These are phyloP conservation scores for Alouatta palliata DNA, from an alignment of 2,113 vertebrate genomes.

Conservation along the genomic window DNA sequence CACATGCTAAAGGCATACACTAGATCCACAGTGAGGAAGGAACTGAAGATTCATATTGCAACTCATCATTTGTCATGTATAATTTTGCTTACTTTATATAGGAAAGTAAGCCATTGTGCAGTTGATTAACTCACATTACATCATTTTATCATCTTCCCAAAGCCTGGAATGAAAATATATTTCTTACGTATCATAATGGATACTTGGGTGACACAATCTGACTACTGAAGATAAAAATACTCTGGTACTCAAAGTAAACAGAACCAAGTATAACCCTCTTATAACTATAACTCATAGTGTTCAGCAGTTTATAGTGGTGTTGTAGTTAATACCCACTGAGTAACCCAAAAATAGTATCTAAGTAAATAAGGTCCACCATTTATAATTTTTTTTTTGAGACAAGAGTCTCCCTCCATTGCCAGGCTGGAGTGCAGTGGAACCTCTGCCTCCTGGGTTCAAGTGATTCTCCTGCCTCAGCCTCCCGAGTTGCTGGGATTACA, in stretches of 20 bases:
- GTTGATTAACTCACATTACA: background rate
- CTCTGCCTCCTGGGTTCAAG: too few species aligned
- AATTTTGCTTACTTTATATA: background rate
- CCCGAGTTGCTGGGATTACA: too few species aligned
- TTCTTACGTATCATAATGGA: background rate
- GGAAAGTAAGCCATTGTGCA: background rate
- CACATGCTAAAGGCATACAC: background rate
- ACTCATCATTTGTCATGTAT: background rate
- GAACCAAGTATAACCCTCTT: background rate
- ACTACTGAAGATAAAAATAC: background rate
- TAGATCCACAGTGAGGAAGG: background rate
- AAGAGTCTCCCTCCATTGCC: too few species aligned
- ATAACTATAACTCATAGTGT: background rate
- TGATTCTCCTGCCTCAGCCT: too few species aligned
- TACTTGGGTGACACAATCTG: background rate
- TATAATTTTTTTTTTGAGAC: background rate
- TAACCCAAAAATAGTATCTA: background rate
- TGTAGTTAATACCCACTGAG: background rate
- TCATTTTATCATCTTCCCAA: background rate
- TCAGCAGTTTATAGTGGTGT: background rate
- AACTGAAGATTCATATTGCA: background rate
- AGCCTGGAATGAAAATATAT: background rate
- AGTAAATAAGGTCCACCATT: background rate
- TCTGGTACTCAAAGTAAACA: background rate
- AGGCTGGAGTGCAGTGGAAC: too few species aligned